A percentile compares a stretch with the other conserved stretches of the same genome.
phyloP scores from a whole-genome alignment of 2,797 vertebrate genomes.

The Cirrhinus molitorella region DNA sequence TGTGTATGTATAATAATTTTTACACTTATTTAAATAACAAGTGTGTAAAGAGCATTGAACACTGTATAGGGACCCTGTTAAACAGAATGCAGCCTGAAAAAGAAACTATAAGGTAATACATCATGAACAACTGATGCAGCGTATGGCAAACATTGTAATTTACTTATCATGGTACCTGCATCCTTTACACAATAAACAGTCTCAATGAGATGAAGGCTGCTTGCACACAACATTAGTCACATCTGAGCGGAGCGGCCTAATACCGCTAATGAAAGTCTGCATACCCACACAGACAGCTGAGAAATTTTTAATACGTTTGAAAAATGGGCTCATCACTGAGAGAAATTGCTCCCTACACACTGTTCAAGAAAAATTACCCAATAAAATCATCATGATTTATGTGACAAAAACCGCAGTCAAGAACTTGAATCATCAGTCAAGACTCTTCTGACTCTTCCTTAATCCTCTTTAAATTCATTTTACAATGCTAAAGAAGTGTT shows the following conservation, averaged over 20 bases:
- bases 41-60: too few relatives aligned
- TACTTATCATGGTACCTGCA: slow-evolving; percentile 22
- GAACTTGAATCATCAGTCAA: background rate
- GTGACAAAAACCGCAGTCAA: background rate
- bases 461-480: background rate
- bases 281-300: background rate
- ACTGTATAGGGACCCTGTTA: background rate
- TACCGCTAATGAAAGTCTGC: background rate
- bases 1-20: too few relatives aligned
- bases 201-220: background rate
- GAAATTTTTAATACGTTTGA: slow-evolving; percentile 18
- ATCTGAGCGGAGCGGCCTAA: background rate
- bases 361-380: background rate
- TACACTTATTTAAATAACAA: too few relatives aligned
- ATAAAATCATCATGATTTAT: slow-evolving; percentile 17
- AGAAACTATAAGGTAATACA: background rate
- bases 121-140: slow-evolving; percentile 5
- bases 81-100: background rate
- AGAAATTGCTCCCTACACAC: background rate
- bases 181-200: slow-evolving; percentile 57
- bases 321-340: slow-evolving; percentile 4
- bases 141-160: slow-evolving; percentile 20
- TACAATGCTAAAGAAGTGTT: background rate
- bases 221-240: slow-evolving; percentile 5
- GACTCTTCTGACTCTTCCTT: background rate